Evolutionary conservation across 2,113 vertebrate genomes (phyloP).

Genomic region (Callithrix jacchus): DNA sequence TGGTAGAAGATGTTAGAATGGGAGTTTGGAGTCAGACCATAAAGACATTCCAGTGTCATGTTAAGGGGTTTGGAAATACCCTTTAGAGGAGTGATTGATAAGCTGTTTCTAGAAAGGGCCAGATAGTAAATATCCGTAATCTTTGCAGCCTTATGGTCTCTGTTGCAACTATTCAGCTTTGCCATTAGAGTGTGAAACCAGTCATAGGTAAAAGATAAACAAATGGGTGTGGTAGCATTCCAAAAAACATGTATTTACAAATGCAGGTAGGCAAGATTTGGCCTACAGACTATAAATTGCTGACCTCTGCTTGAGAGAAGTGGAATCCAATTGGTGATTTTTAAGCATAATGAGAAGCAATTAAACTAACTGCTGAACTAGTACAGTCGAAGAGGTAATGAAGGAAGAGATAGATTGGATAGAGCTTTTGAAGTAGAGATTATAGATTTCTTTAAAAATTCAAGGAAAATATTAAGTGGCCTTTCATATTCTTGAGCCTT

Average conservation of each 20-base stretch:
- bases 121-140: not conserved
- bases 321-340: not conserved
- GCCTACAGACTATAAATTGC: not conserved
- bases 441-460: not conserved
- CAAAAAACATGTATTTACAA: not conserved
- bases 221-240: not conserved
- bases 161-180: not conserved
- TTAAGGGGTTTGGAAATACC: not conserved
- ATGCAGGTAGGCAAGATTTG: slow-evolving; percentile 45
- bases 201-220: not conserved
- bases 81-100: not conserved
- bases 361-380: slow-evolving; percentile 20
- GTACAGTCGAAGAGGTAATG: not conserved
- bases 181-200: not conserved
- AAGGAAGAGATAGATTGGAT: not conserved
- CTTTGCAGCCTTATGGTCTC: not conserved
- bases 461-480: not conserved
- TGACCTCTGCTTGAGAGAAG: not conserved
- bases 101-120: not conserved
- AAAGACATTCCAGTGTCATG: not conserved
- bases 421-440: not conserved
- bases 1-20: not conserved
- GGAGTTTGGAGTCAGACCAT: not conserved
- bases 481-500: not conserved
- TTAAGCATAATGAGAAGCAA: slow-evolving; percentile 16